Evolutionary conservation across 2,797 vertebrate genomes (phyloP).

Genomic region (Gallinago stenura): DNA sequence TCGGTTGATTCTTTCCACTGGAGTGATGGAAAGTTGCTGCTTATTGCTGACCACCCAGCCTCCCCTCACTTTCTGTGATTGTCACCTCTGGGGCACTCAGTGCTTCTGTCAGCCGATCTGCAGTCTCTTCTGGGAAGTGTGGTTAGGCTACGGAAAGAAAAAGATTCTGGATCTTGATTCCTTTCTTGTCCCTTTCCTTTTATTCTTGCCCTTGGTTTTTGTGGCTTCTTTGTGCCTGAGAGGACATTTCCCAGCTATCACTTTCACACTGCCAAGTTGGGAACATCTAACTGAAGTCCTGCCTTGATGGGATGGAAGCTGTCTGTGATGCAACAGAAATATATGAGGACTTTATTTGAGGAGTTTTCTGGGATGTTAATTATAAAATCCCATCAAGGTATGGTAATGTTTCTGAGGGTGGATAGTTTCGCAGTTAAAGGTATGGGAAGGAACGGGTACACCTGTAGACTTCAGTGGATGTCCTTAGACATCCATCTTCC

Average conservation of each 20-base stretch:
- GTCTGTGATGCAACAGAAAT: neutral
- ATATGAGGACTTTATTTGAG: neutral
- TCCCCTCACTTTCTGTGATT: neutral
- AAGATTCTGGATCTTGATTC: neutral
- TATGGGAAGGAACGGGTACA: neutral
- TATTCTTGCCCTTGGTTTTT: neutral
- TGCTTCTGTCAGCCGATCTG: neutral
- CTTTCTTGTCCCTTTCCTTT: neutral
- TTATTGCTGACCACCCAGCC: neutral
- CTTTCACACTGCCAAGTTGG: neutral
- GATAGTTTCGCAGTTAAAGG: neutral
- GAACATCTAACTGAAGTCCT: neutral
- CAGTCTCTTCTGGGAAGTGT: neutral
- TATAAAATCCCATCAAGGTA: neutral
- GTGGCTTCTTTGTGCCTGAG: neutral
- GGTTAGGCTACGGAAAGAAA: neutral
- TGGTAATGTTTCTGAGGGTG: neutral
- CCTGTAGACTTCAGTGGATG: neutral
- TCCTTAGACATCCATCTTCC: neutral
- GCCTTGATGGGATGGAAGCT: neutral
- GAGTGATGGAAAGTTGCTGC: neutral
- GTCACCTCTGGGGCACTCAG: neutral
- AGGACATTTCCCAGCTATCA: neutral
- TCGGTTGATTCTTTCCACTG: constrained; percentile 80
- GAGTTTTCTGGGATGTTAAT: neutral